phyloP scores from a whole-genome alignment of 1,140 invertebrate species.

The Amphibalanus amphitrite region DNA sequence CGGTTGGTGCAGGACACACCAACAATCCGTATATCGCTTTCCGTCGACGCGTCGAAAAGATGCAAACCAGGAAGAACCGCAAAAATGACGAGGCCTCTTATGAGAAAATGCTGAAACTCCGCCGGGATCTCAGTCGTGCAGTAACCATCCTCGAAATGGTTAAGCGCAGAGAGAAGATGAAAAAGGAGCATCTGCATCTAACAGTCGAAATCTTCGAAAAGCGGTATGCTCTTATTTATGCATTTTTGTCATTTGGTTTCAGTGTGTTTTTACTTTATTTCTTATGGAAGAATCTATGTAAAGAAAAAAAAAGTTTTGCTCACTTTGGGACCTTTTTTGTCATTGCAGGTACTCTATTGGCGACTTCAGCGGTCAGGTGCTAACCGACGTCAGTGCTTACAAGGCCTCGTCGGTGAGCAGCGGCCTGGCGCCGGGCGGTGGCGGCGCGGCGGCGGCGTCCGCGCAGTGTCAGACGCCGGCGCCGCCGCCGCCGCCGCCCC shows the following conservation, averaged over 20 bases:
- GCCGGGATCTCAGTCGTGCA: slow-evolving; percentile 74
- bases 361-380: slow-evolving; percentile 68
- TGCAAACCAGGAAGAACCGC: slow-evolving; percentile 98
- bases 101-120: slow-evolving; percentile 96
- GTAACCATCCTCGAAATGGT: slow-evolving; percentile 78
- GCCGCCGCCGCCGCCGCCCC: slow-evolving; percentile 36
- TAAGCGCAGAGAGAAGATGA: slow-evolving; percentile 75
- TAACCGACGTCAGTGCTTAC: slow-evolving; percentile 61
- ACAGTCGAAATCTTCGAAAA: slow-evolving; percentile 80
- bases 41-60: slow-evolving; percentile 88
- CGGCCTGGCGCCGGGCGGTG: too few relatives aligned
- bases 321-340: not conserved
- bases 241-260: not conserved
- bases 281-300: slow-evolving; percentile 4
- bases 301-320: not conserved
- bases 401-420: too few relatives aligned
- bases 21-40: slow-evolving; percentile 98
- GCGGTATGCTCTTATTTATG: too few relatives aligned
- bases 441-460: too few relatives aligned
- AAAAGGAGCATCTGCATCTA: slow-evolving; percentile 77
- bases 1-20: slow-evolving; percentile 36
- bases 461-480: too few relatives aligned
- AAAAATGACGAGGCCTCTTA: slow-evolving; percentile 99
- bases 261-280: not conserved
- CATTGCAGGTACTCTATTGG: slow-evolving; percentile 62